Evolutionary conservation across 2,888 invertebrate species (phyloP).

Genomic region (Cactoblastis cactorum): DNA sequence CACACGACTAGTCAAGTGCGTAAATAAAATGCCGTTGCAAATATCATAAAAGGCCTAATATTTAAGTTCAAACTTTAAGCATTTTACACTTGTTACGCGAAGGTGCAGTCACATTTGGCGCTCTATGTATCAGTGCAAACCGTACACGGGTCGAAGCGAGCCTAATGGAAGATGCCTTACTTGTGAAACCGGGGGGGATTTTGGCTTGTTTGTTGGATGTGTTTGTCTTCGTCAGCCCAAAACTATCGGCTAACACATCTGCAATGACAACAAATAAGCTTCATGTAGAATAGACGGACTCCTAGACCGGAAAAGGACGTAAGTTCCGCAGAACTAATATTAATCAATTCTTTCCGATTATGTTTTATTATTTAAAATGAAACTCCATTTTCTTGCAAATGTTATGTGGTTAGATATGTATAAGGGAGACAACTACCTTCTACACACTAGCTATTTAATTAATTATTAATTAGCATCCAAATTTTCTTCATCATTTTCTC

Average conservation of each 20-base stretch:
- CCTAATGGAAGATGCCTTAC: conserved; percentile 41
- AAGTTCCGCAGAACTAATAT: background rate
- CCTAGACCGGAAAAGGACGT: background rate
- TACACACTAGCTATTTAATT: too few species aligned
- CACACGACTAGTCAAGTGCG: background rate
- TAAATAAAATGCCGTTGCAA: background rate
- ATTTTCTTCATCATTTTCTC: too few species aligned
- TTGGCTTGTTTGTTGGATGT: conserved; percentile 52
- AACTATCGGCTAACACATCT: conserved; percentile 71
- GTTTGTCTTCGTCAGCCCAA: conserved; percentile 61
- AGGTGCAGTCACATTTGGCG: conserved; percentile 18
- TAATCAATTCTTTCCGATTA: too few species aligned
- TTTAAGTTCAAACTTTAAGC: background rate
- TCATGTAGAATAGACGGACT: background rate
- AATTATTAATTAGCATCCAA: too few species aligned
- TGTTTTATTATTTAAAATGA: too few species aligned
- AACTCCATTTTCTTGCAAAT: too few species aligned
- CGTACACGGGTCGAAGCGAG: conserved; percentile 24
- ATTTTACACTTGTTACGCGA: conserved; percentile 14
- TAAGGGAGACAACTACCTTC: too few species aligned
- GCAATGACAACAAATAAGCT: conserved; percentile 36
- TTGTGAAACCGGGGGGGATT: conserved; percentile 49
- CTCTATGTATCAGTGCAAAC: conserved; percentile 34
- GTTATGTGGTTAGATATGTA: too few species aligned
- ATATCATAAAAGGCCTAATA: background rate